phyloP scores from a whole-genome alignment of 2,888 invertebrate species.

The Drosophila nigricruria region DNA sequence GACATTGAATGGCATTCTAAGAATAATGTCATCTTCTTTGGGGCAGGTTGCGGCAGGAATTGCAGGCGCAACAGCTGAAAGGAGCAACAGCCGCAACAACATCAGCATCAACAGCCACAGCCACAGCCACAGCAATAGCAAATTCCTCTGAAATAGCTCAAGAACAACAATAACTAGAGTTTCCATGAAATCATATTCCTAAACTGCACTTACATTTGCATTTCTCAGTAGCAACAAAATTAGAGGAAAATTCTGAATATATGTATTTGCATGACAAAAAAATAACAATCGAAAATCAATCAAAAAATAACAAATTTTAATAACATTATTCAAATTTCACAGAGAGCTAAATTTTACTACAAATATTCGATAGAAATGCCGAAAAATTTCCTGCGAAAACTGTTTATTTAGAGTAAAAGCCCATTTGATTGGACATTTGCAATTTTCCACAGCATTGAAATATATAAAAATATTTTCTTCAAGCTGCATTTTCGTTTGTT shows the following conservation, averaged over 20 bases:
- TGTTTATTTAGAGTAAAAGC: not conserved
- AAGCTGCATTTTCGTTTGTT: slow-evolving; percentile 10
- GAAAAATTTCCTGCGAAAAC: not conserved
- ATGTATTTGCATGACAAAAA: not conserved
- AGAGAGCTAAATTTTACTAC: not conserved
- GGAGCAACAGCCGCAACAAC: slow-evolving; percentile 3
- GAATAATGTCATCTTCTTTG: slow-evolving; percentile 42
- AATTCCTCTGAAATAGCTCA: slow-evolving; percentile 34
- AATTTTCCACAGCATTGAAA: not conserved
- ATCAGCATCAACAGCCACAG: not conserved
- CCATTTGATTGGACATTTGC: not conserved
- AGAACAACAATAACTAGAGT: slow-evolving; percentile 2
- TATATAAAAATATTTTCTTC: not conserved
- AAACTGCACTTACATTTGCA: not conserved
- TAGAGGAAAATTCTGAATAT: not conserved
- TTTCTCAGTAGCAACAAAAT: not conserved
- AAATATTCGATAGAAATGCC: not conserved
- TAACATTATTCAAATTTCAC: no score
- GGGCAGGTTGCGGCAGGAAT: slow-evolving; percentile 49
- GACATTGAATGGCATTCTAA: slow-evolving; percentile 47
- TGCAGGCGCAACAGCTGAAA: slow-evolving; percentile 34
- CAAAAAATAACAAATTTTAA: not conserved
- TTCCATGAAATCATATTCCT: not conserved
- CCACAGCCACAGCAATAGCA: not conserved
- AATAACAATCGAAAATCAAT: not conserved